Percentiles rank a stretch among this genome's conserved stretches.
These are phyloP conservation scores for Halotydeus destructor DNA, from an alignment of 1,140 invertebrate species.

Conservation along the genomic window DNA sequence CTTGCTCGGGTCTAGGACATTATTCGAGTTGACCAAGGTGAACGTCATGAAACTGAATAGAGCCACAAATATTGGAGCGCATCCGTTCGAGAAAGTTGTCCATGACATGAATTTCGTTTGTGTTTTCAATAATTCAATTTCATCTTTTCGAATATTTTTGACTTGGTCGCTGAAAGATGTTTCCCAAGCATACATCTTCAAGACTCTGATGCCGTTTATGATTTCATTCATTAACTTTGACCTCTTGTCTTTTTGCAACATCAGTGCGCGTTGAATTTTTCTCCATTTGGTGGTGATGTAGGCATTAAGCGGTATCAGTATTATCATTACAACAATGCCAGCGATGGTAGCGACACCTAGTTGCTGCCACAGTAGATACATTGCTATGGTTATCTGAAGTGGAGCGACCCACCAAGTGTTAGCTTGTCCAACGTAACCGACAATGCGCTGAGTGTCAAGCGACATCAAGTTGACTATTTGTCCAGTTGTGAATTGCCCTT, in stretches of 20 bases:
- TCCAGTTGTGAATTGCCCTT: conserved; percentile 19
- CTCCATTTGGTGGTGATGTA: conserved; percentile 55
- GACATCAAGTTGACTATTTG: conserved; percentile 15
- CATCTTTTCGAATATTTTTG: conserved; percentile 4
- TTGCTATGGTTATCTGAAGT: conserved; percentile 20
- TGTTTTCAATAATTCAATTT: conserved; percentile 2
- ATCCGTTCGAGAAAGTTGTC: conserved; percentile 4
- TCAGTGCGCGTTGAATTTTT: conserved; percentile 26
- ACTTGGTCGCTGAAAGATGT: conserved; percentile 5
- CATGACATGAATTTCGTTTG: conserved; percentile 18
- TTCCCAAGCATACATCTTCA: conserved; percentile 15
- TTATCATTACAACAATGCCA: conserved; percentile 25
- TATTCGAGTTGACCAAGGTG: no score
- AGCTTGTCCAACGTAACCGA: conserved; percentile 4
- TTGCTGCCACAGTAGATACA: conserved; percentile 22
- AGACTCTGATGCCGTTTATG: conserved; percentile 27
- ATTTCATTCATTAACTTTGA: conserved; percentile 28
- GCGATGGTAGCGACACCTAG: conserved; percentile 22
- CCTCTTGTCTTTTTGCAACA: conserved; percentile 25
- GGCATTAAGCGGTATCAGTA: conserved; percentile 72
- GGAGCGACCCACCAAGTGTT: conserved; percentile 18
- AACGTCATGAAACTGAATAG: no score
- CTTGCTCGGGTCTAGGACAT: conserved; percentile 27
- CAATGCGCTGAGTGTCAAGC: conserved; percentile 7
- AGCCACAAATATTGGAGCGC: no score